A percentile compares a stretch with the other conserved stretches of the same genome.
Evolutionary conservation across 2,797 vertebrate species (phyloP).

Genomic region (Pantherophis vulpinus): DNA sequence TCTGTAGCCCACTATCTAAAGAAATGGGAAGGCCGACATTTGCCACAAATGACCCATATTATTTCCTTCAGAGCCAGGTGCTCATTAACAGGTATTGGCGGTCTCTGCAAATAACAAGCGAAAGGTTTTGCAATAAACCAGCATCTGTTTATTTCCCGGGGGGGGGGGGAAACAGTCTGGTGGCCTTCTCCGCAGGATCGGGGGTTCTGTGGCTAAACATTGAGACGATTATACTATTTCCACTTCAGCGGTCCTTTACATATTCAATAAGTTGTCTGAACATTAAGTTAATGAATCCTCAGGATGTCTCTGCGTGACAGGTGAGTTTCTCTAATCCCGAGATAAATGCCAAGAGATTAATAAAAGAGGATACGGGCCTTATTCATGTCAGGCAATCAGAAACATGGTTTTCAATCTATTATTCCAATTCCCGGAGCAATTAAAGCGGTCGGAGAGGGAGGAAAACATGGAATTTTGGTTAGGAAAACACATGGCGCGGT

Average conservation of each 20-base stretch:
- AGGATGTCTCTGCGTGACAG: neutral
- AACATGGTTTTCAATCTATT: neutral
- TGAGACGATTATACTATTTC: constrained; percentile 25
- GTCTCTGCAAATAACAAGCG: neutral
- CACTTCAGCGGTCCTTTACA: constrained; percentile 12
- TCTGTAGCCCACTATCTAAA: too few relatives aligned
- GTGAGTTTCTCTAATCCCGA: neutral
- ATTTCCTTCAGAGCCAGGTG: too few relatives aligned
- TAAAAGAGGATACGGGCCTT: neutral
- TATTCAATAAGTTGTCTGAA: constrained; percentile 29
- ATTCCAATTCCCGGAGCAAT: accelerated
- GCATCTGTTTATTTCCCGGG: neutral
- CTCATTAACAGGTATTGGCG: too few relatives aligned
- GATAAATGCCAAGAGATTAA: neutral
- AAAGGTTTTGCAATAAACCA: neutral
- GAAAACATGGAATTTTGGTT: neutral
- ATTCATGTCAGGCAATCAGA: constrained; percentile 21
- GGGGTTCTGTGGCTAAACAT: constrained; percentile 20
- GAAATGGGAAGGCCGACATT: too few relatives aligned
- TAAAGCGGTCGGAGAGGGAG: neutral
- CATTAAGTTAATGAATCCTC: constrained; percentile 34
- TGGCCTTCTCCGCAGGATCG: neutral
- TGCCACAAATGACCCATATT: too few relatives aligned
- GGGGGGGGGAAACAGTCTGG: neutral
- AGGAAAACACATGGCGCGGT: accelerated